Conservation (phyloP, 2,797 vertebrate genomes). For the Dallia pectoralis region DNA sequence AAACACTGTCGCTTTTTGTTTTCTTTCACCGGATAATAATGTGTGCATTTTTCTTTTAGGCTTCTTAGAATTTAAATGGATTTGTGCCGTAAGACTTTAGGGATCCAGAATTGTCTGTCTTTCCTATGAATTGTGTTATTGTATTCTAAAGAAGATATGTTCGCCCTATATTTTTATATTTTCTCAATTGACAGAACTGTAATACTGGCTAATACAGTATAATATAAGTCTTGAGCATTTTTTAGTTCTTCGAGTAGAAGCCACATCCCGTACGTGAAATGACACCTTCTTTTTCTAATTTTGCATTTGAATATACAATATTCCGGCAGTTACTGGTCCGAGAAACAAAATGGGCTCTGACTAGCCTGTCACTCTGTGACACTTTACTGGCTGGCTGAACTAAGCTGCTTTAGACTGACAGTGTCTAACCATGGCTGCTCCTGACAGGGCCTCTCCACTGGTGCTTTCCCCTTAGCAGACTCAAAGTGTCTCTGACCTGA, state of each 20-base stretch:
- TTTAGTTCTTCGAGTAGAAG: constrained; percentile 12
- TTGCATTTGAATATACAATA: constrained; percentile 76
- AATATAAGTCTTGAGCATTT: constrained; percentile 17
- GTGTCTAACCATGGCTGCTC: constrained; percentile 54
- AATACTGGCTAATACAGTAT: constrained; percentile 57
- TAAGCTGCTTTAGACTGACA: constrained; percentile 80
- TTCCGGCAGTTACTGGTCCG: constrained; percentile 73
- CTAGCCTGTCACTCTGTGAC: constrained; percentile 64
- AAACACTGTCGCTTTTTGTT: constrained; percentile 76
- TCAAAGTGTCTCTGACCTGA: neutral
- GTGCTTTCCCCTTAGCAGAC: neutral
- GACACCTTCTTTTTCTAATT: constrained; percentile 71
- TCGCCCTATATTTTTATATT: constrained; percentile 53
- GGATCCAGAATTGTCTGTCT: constrained; percentile 42
- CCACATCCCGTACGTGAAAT: constrained; percentile 62
- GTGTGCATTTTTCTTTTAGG: constrained; percentile 60
- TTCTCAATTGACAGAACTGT: constrained; percentile 60
- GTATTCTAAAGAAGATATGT: too few species aligned
- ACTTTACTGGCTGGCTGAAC: constrained; percentile 79
- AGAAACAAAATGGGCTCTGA: constrained; percentile 67
- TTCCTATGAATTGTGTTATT: constrained; percentile 40
- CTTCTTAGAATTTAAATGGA: constrained; percentile 58
- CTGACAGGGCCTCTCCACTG: constrained; percentile 16
- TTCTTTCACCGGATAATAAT: constrained; percentile 69
- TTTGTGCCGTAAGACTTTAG: constrained; percentile 27